Evolutionary conservation across 2,797 vertebrate species (phyloP).

Genomic region (Lacerta bilineata): DNA sequence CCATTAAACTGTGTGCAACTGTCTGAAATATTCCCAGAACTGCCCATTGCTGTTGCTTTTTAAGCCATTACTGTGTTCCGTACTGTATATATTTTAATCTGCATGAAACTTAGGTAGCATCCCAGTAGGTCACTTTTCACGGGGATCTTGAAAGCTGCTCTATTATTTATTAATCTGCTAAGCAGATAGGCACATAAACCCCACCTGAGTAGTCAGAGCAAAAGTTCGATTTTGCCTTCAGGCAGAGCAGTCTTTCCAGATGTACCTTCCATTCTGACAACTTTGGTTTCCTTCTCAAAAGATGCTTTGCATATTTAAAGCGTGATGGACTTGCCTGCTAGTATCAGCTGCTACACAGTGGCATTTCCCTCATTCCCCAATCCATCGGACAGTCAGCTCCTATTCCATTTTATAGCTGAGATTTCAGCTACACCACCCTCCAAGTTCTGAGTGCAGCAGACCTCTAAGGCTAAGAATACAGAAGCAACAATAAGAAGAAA

Average conservation of each 20-base stretch:
- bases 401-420: not conserved
- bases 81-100: conserved; percentile 3
- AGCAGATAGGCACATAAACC: conserved; percentile 59
- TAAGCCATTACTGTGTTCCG: not conserved
- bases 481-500: not conserved
- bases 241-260: conserved; percentile 53
- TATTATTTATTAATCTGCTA: conserved; percentile 54
- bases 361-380: conserved; percentile 35
- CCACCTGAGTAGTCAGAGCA: conserved; percentile 34
- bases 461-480: not conserved
- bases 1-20: no score
- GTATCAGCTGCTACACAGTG: conserved; percentile 54
- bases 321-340: conserved; percentile 42
- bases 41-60: not conserved
- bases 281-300: conserved; percentile 57
- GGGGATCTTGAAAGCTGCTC: not conserved
- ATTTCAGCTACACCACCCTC: no score
- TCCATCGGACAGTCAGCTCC: not conserved
- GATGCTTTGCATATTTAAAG: conserved; percentile 67
- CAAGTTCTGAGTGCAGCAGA: not conserved
- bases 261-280: conserved; percentile 40
- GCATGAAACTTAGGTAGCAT: conserved; percentile 1
- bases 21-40: not conserved
- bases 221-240: conserved; percentile 14
- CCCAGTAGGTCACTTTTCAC: conserved; percentile 13